Evolutionary conservation across 2,888 invertebrate genomes (phyloP).

Genomic region (Apamea crenata): DNA sequence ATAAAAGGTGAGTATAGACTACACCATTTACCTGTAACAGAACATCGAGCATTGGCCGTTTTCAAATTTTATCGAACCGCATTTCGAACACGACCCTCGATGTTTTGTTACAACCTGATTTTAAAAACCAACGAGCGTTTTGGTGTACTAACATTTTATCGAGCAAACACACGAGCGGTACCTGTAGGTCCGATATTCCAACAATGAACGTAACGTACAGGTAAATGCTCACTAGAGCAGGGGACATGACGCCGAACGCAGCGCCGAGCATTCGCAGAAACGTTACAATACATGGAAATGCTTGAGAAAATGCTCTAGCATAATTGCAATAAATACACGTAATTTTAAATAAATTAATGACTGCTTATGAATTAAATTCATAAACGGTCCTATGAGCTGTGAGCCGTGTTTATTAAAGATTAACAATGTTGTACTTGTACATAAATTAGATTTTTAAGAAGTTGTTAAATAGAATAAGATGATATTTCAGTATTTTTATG

Average conservation of each 20-base stretch:
- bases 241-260: background rate
- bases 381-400: conserved; percentile 45
- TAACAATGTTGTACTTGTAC: conserved; percentile 44
- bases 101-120: background rate
- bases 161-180: background rate
- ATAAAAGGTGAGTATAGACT: background rate
- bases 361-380: conserved; percentile 44
- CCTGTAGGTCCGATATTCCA: background rate
- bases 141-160: background rate
- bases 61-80: background rate
- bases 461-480: conserved; percentile 39
- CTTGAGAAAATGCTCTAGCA: background rate
- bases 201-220: background rate
- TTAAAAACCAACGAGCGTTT: background rate
- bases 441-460: conserved; percentile 42
- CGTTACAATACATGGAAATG: background rate
- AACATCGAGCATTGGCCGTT: background rate
- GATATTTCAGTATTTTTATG: conserved; percentile 60
- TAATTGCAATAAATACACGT: conserved; percentile 37
- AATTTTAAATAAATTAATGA: conserved; percentile 11
- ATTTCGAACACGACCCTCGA: background rate
- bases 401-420: conserved; percentile 34
- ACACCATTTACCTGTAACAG: background rate
- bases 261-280: background rate
- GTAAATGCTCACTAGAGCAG: background rate